Evolutionary conservation across 2,888 invertebrate genomes (phyloP).

Genomic region (Tinea trinotella): DNA sequence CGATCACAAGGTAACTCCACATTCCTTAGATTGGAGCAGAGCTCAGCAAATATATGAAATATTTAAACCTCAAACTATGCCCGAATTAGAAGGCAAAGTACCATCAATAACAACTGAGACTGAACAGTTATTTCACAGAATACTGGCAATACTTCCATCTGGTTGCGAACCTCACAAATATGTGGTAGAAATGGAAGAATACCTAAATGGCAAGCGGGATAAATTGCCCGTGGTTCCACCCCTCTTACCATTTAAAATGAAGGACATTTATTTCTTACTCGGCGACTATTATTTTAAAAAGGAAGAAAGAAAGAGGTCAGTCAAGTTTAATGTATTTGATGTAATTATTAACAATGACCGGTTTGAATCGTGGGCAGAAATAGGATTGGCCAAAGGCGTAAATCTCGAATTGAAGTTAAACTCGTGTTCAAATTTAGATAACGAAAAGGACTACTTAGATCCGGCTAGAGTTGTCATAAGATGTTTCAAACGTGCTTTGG

Average conservation of each 20-base stretch:
- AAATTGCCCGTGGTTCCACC: conserved; percentile 68
- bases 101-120: conserved; percentile 88
- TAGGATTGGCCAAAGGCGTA: conserved; percentile 85
- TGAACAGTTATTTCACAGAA: conserved; percentile 80
- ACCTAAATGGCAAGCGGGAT: conserved; percentile 75
- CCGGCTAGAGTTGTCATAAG: conserved; percentile 81
- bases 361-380: conserved; percentile 94
- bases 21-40: conserved; percentile 80
- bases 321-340: conserved; percentile 88
- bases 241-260: conserved; percentile 73
- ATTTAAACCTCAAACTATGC: conserved; percentile 83
- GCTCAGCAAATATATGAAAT: conserved; percentile 85
- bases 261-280: conserved; percentile 89
- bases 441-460: conserved; percentile 76
- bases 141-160: conserved; percentile 77
- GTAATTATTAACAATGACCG: conserved; percentile 84
- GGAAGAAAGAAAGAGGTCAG: conserved; percentile 80
- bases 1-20: conserved; percentile 82
- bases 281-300: conserved; percentile 95
- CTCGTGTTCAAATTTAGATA: conserved; percentile 75
- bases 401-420: conserved; percentile 86
- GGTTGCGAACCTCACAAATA: conserved; percentile 77
- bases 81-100: conserved; percentile 83
- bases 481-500: conserved; percentile 86
- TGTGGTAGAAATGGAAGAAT: conserved; percentile 75